Evolutionary conservation across 2,888 invertebrate species (phyloP).

Genomic region (Monopis laevigella): DNA sequence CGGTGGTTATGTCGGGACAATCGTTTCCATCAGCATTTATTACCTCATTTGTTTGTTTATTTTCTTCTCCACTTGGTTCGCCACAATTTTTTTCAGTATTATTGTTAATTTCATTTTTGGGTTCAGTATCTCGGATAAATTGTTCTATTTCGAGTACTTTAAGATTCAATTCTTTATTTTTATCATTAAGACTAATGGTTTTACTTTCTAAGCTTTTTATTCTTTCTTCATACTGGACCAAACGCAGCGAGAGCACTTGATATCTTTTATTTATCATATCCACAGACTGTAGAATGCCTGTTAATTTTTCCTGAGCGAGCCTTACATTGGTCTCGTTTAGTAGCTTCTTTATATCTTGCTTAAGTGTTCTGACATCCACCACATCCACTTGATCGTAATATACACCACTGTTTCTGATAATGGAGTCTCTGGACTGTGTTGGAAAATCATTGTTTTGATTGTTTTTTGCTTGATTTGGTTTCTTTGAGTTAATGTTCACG

Average conservation of each 20-base stretch:
- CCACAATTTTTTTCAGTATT: neutral
- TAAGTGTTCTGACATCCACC: conserved; percentile 5
- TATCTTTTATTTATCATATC: conserved; percentile 1
- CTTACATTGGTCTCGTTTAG: neutral
- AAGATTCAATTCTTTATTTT: conserved; percentile 6
- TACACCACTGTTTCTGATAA: neutral
- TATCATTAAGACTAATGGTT: neutral
- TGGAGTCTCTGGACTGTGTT: neutral
- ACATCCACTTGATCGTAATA: conserved; percentile 10
- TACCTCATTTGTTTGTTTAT: neutral
- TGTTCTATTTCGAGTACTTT: conserved; percentile 1
- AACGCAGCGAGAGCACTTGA: neutral
- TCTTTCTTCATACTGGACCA: conserved; percentile 4
- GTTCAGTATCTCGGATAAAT: neutral
- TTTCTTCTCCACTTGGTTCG: neutral
- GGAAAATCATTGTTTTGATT: neutral
- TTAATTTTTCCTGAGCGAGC: conserved; percentile 4
- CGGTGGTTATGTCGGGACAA: neutral
- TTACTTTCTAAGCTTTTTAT: conserved; percentile 2
- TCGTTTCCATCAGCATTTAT: neutral
- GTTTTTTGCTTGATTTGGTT: too few species aligned
- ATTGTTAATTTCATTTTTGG: neutral
- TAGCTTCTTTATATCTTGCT: conserved; percentile 6
- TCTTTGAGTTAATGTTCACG: neutral
- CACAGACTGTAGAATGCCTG: neutral